Percentiles rank a stretch among this genome's conserved stretches.
These are phyloP conservation scores for Rhea americana DNA, from an alignment of 2,113 vertebrate genomes.

Conservation along the genomic window DNA sequence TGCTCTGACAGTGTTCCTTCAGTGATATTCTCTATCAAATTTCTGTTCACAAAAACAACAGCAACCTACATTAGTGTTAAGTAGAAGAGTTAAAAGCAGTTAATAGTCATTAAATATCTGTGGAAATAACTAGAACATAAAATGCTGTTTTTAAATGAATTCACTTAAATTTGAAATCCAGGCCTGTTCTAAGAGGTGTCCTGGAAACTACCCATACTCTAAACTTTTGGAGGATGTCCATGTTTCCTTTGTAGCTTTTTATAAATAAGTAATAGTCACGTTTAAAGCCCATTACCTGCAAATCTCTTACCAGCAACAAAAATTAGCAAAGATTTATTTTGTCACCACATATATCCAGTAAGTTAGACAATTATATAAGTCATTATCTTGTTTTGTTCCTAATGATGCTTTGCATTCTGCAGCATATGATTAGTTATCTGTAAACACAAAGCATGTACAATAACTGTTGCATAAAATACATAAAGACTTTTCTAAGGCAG, in stretches of 20 bases:
- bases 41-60: slow-evolving; percentile 71
- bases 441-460: background rate
- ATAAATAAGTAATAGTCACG: background rate
- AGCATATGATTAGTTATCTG: background rate
- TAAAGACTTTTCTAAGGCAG: background rate
- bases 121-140: background rate
- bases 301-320: background rate
- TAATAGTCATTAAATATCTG: background rate
- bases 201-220: background rate
- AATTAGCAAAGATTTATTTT: background rate
- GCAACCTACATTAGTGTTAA: background rate
- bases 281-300: background rate
- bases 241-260: background rate
- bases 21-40: slow-evolving; percentile 74
- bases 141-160: background rate
- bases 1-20: slow-evolving; percentile 80
- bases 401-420: background rate
- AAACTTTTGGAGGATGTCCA: background rate
- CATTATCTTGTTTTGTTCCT: background rate
- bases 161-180: background rate
- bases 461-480: background rate
- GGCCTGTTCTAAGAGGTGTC: background rate
- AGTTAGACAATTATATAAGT: background rate
- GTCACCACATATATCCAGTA: background rate
- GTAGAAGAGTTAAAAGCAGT: background rate